These are phyloP conservation scores for Manacus vitellinus DNA, from an alignment of 2,113 vertebrate genomes.

Conservation along the genomic window DNA sequence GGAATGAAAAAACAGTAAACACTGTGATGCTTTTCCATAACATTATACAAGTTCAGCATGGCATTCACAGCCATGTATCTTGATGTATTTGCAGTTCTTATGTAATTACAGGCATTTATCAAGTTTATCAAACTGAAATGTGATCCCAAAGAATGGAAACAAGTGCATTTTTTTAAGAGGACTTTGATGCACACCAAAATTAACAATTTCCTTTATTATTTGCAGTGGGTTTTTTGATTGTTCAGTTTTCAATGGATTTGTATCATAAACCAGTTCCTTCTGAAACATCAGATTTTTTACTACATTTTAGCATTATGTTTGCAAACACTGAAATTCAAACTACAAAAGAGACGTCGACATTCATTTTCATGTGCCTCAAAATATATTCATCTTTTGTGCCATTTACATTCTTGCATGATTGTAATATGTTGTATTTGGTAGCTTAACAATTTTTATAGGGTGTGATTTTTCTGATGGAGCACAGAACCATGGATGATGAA, in stretches of 20 bases:
- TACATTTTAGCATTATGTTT: background rate
- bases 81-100: background rate
- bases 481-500: background rate
- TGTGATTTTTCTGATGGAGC: background rate
- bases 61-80: background rate
- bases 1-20: background rate
- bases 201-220: background rate
- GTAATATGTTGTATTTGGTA: background rate
- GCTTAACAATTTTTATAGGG: background rate
- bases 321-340: background rate
- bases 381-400: conserved; percentile 26
- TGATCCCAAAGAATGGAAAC: background rate
- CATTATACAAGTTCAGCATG: background rate
- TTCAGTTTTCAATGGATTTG: background rate
- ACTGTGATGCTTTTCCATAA: background rate
- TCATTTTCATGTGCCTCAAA: conserved; percentile 38
- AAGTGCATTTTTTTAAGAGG: background rate
- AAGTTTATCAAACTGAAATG: background rate
- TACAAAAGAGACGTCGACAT: background rate
- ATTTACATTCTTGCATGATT: conserved; percentile 23
- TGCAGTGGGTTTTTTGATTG: background rate
- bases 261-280: background rate
- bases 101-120: background rate
- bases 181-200: background rate
- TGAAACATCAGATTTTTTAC: background rate